These are phyloP conservation scores for Germaria angustata DNA, from an alignment of 2,888 invertebrate genomes.

Conservation along the genomic window DNA sequence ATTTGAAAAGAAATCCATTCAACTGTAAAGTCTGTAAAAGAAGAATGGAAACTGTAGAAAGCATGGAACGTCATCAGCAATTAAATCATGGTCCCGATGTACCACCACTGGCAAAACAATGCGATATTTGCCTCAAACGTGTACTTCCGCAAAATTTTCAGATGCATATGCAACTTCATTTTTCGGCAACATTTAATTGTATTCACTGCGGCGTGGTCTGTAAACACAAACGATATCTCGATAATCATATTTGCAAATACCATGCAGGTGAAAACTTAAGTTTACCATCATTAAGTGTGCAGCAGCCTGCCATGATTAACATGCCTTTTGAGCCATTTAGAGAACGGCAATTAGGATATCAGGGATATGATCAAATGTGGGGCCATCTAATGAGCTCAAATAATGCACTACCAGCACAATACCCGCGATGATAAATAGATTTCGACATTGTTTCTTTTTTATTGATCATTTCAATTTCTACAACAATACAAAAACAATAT, in stretches of 20 bases:
- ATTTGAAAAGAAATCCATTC: neutral
- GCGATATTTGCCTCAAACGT: slow-evolving; percentile 13
- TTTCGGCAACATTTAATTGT: neutral
- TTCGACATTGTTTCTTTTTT: no score
- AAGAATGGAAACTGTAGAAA: neutral
- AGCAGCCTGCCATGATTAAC: neutral
- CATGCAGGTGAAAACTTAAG: neutral
- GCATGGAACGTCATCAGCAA: slow-evolving; percentile 2
- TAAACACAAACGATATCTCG: neutral
- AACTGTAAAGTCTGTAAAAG: slow-evolving; percentile 18
- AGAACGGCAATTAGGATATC: neutral
- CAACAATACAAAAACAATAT: no score
- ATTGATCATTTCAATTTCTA: no score
- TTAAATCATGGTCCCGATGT: slow-evolving; percentile 13
- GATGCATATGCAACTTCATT: slow-evolving; percentile 4
- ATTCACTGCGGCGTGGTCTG: neutral
- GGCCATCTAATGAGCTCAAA: neutral
- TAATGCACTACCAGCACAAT: neutral
- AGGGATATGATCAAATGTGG: neutral
- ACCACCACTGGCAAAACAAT: neutral
- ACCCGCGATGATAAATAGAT: neutral
- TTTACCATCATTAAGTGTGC: neutral
- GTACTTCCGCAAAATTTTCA: neutral
- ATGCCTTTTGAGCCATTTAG: neutral
- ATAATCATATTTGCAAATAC: neutral